A percentile compares a stretch with the other conserved stretches of the same genome.
phyloP scores from a whole-genome alignment of 2,113 vertebrate species.

The Sebastes schlegelii region DNA sequence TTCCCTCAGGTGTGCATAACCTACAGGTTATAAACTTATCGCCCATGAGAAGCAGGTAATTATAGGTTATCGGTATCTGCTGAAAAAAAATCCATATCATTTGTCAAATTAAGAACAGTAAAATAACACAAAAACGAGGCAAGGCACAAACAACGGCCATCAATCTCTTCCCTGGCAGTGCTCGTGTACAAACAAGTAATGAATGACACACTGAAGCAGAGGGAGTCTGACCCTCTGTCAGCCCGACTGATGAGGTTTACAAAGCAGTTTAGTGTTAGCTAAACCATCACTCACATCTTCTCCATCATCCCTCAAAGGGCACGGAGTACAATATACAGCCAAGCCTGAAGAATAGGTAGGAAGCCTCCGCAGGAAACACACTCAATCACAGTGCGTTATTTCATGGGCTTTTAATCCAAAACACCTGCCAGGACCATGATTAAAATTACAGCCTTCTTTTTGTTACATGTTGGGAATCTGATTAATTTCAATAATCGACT shows the following conservation, averaged over 20 bases:
- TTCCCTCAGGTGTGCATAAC: too few species aligned
- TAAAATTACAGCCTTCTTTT: slow-evolving; percentile 6
- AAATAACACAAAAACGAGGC: slow-evolving; percentile 9
- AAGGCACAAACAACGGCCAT: neutral
- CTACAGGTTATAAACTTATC: too few species aligned
- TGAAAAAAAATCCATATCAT: too few species aligned
- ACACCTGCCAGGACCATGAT: neutral
- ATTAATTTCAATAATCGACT: slow-evolving; percentile 3
- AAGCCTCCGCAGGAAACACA: slow-evolving; percentile 36
- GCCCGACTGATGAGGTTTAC: slow-evolving; percentile 40
- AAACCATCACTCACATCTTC: slow-evolving; percentile 42
- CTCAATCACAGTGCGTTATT: slow-evolving; percentile 22
- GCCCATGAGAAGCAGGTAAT: too few species aligned
- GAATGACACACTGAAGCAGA: neutral
- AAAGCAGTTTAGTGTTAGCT: slow-evolving; percentile 20
- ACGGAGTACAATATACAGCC: slow-evolving; percentile 9
- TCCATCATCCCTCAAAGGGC: slow-evolving; percentile 36
- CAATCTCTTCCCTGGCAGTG: neutral
- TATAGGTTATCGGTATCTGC: too few species aligned
- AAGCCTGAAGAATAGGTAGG: slow-evolving; percentile 19
- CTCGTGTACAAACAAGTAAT: neutral
- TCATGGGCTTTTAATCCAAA: slow-evolving; percentile 28
- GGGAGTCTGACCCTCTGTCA: slow-evolving; percentile 17
- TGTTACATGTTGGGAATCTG: neutral
- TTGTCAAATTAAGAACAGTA: neutral